These are phyloP conservation scores for Micronycteris hirsuta DNA, from an alignment of 2,113 vertebrate genomes.

Conservation along the genomic window DNA sequence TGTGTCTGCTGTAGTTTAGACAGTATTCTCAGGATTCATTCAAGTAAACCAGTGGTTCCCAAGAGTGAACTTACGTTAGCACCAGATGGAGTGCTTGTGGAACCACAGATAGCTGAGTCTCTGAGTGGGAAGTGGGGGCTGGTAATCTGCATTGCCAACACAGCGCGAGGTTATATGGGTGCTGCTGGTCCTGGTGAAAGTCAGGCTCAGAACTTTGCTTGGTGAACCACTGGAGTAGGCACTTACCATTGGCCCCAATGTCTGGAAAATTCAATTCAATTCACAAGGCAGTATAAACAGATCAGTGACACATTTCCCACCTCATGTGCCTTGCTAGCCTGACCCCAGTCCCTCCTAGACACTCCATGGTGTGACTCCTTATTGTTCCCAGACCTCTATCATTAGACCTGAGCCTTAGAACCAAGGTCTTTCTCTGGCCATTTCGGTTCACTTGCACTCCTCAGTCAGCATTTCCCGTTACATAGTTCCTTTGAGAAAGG, in stretches of 20 bases:
- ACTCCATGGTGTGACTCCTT: neutral
- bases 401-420: neutral
- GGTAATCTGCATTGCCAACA: neutral
- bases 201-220: neutral
- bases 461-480: neutral
- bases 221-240: neutral
- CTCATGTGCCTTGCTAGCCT: neutral
- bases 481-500: neutral
- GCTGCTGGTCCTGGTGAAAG: neutral
- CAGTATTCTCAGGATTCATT: neutral
- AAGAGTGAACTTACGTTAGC: neutral
- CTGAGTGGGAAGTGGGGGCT: neutral
- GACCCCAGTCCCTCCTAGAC: neutral
- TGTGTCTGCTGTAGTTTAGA: neutral
- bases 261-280: neutral
- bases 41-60: neutral
- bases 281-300: neutral
- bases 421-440: neutral
- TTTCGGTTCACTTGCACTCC: neutral
- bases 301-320: neutral
- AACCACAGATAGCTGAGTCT: neutral
- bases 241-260: neutral
- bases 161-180: neutral
- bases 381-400: neutral
- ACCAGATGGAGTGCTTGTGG: neutral